These are phyloP conservation scores for Eidolon helvum DNA, from an alignment of 2,113 vertebrate species.

Conservation along the genomic window DNA sequence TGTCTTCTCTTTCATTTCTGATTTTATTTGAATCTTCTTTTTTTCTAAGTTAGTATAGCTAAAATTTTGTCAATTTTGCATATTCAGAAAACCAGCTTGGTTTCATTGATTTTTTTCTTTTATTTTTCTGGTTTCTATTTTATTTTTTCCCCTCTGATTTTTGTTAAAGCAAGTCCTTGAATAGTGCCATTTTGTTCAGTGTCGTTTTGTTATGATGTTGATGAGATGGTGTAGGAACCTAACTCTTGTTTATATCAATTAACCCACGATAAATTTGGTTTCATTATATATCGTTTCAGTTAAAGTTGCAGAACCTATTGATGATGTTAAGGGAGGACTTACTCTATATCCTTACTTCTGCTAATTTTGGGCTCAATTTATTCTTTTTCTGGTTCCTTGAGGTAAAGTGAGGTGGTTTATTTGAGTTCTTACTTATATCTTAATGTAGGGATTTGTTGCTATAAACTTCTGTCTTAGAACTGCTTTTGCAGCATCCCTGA, in stretches of 20 bases:
- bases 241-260: not conserved
- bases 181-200: not conserved
- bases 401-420: not conserved
- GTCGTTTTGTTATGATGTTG: not conserved
- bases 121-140: not conserved
- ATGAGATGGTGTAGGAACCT: not conserved
- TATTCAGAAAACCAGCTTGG: not conserved
- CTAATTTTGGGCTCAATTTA: not conserved
- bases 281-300: not conserved
- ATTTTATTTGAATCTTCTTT: not conserved
- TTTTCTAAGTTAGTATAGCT: not conserved
- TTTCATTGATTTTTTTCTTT: not conserved
- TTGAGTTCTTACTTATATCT: not conserved
- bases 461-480: not conserved
- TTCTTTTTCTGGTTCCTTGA: not conserved
- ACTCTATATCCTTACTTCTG: not conserved
- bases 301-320: not conserved
- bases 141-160: not conserved
- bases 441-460: not conserved
- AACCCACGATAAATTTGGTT: not conserved
- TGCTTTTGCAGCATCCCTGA: not conserved
- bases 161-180: not conserved
- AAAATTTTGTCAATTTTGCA: not conserved
- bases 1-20: not conserved
- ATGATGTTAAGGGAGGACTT: not conserved